phyloP scores from a whole-genome alignment of 2,888 invertebrate genomes.

The Sminthurides aquaticus region DNA sequence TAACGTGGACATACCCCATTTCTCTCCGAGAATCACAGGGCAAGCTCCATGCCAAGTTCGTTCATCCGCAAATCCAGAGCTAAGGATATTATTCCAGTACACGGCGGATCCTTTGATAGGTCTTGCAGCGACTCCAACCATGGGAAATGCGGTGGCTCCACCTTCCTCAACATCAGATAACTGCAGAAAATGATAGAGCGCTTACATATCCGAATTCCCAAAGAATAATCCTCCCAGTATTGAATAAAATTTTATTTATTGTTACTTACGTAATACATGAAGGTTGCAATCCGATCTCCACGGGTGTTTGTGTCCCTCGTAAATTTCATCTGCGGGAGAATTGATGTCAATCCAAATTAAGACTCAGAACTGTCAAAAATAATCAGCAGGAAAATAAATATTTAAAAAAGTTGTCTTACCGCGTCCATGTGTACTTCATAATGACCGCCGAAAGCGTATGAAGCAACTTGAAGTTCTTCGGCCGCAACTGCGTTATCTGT shows the following conservation, averaged over 20 bases:
- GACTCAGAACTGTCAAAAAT: not conserved
- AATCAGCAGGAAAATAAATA: not conserved
- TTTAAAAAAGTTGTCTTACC: no score
- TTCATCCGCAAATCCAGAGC: slow-evolving; percentile 47
- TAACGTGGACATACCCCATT: slow-evolving; percentile 47
- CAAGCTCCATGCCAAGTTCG: slow-evolving; percentile 46
- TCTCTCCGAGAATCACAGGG: slow-evolving; percentile 44
- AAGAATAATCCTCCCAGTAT: not conserved
- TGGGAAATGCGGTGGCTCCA: slow-evolving; percentile 14
- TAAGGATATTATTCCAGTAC: slow-evolving; percentile 48
- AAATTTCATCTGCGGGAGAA: not conserved
- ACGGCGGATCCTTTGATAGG: slow-evolving; percentile 46
- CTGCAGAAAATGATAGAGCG: no score
- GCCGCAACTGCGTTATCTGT: not conserved
- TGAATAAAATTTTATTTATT: no score
- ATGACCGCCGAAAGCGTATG: slow-evolving; percentile 23
- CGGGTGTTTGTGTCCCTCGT: slow-evolving; percentile 1
- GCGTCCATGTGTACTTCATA: slow-evolving; percentile 28
- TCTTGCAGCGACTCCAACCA: slow-evolving; percentile 11
- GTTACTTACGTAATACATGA: slow-evolving; percentile 20
- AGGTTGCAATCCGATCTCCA: slow-evolving; percentile 20
- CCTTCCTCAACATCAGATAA: slow-evolving; percentile 15
- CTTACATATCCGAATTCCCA: no score
- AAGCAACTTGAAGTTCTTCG: slow-evolving; percentile 24
- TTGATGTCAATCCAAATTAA: no score